These are phyloP conservation scores for Mustela nigripes DNA, from an alignment of 2,113 vertebrate species.

Conservation along the genomic window DNA sequence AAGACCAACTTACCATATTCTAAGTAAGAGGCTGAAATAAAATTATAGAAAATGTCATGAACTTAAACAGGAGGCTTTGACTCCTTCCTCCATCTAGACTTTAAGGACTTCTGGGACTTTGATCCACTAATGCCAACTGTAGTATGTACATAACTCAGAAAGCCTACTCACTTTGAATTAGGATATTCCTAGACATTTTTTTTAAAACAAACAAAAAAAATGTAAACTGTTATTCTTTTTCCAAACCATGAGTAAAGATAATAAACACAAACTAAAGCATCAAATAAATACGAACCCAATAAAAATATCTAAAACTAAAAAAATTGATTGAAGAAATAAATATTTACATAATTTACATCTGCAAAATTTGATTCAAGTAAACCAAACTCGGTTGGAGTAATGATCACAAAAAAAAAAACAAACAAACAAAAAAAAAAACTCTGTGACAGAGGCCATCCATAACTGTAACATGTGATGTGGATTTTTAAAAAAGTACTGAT, in stretches of 20 bases:
- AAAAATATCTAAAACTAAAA: constrained; percentile 18
- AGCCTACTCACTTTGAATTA: background rate
- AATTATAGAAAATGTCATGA: background rate
- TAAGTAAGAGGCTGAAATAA: background rate
- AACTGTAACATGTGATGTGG: background rate
- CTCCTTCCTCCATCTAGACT: background rate
- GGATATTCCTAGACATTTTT: background rate
- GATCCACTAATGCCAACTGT: background rate
- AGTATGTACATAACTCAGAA: background rate
- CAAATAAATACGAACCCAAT: background rate
- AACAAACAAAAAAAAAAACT: constrained; percentile 9
- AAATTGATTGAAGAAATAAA: background rate
- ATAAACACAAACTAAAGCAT: constrained; percentile 5
- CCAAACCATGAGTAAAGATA: background rate
- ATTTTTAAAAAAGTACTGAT: background rate
- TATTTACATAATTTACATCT: background rate
- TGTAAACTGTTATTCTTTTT: background rate
- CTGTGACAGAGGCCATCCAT: background rate
- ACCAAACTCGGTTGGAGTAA: background rate
- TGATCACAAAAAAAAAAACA: background rate
- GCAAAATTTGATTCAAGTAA: constrained; percentile 23
- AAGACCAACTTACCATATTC: background rate
- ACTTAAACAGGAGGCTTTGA: background rate
- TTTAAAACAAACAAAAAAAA: background rate
- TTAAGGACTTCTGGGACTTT: background rate